Evolutionary conservation across 2,797 vertebrate species (phyloP).

Genomic region (Sandelia bainsii): DNA sequence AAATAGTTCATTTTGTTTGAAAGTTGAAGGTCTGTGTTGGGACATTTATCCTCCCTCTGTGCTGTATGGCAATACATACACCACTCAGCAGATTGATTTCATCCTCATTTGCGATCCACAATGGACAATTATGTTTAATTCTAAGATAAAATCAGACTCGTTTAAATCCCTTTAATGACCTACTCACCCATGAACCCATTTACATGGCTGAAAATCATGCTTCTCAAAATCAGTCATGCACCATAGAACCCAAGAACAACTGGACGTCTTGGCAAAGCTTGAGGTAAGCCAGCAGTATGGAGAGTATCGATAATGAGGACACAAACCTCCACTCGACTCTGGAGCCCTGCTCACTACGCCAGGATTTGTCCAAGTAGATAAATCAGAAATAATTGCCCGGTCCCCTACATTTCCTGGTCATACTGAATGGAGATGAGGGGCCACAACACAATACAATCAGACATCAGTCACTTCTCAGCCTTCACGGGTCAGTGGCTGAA

Average conservation of each 20-base stretch:
- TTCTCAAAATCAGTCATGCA: conserved; percentile 63
- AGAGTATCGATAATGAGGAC: conserved; percentile 81
- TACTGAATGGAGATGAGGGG: conserved; percentile 70
- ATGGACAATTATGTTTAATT: conserved; percentile 33
- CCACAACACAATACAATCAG: conserved; percentile 72
- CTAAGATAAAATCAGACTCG: conserved; percentile 52
- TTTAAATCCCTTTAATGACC: conserved; percentile 59
- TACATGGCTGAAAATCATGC: conserved; percentile 64
- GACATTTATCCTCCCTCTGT: background rate
- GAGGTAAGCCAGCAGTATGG: conserved; percentile 68
- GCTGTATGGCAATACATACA: conserved; percentile 1
- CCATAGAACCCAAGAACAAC: conserved; percentile 45
- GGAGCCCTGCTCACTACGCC: conserved; percentile 74
- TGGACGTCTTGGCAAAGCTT: conserved; percentile 66
- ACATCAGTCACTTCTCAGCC: conserved; percentile 77
- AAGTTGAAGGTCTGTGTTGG: background rate
- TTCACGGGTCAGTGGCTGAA: conserved; percentile 73
- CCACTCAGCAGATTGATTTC: conserved; percentile 19
- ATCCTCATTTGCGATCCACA: conserved; percentile 21
- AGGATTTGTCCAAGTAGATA: conserved; percentile 84
- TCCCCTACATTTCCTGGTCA: conserved; percentile 68
- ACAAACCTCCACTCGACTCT: conserved; percentile 74
- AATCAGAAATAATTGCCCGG: conserved; percentile 85
- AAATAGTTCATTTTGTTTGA: background rate
- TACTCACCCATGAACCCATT: conserved; percentile 68